Evolutionary conservation across 37 sponge, comb jelly and placozoan genomes (phyloP).

Genomic region (Axinella damicornis): DNA sequence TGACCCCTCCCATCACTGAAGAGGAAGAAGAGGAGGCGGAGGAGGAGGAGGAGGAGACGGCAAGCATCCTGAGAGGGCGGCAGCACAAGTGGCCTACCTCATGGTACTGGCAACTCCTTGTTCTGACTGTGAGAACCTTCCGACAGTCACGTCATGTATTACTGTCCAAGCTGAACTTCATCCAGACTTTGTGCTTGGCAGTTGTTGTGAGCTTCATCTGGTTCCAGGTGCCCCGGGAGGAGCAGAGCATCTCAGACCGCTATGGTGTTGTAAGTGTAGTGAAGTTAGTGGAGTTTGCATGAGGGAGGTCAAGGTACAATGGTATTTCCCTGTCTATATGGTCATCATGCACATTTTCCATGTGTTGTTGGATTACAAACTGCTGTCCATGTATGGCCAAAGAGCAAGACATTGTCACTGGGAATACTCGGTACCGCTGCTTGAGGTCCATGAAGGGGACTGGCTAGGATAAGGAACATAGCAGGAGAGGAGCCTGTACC

Average conservation of each 20-base stretch:
- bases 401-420: too few relatives aligned
- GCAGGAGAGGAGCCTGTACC: too few relatives aligned
- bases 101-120: constrained; percentile 73
- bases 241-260: constrained; percentile 56
- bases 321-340: too few relatives aligned
- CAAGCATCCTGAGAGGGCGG: not conserved
- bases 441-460: too few relatives aligned
- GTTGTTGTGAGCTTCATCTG: constrained; percentile 54
- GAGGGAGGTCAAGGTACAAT: not conserved
- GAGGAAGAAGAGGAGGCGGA: not conserved
- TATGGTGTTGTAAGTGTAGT: constrained; percentile 28
- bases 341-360: too few relatives aligned
- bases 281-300: not conserved
- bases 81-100: constrained; percentile 61
- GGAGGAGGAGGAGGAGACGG: not conserved
- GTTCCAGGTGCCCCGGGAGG: constrained; percentile 74
- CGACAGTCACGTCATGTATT: constrained; percentile 36
- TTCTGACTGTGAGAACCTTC: constrained; percentile 65
- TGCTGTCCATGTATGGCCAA: too few relatives aligned
- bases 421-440: too few relatives aligned
- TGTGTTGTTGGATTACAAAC: too few relatives aligned
- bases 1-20: not conserved
- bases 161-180: constrained; percentile 30
- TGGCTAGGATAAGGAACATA: too few relatives aligned
- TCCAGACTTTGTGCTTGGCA: constrained; percentile 39